Evolutionary conservation across 1,140 invertebrate species (phyloP).

Genomic region (Drosophila asahinai): DNA sequence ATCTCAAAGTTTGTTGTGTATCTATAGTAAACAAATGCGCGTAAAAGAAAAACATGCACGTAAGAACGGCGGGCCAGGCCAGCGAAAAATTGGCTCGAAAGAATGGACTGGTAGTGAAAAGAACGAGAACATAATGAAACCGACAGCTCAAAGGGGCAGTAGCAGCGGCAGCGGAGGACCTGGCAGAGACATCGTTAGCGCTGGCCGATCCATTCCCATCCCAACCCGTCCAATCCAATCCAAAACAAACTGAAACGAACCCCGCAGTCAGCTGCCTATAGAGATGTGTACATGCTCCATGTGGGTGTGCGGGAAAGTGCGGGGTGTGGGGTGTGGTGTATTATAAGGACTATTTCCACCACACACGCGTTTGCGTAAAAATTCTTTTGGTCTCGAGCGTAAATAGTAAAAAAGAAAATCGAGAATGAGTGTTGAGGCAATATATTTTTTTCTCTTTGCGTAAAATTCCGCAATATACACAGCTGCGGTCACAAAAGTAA

Average conservation of each 20-base stretch:
- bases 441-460: constrained; percentile 4
- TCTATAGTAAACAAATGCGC: constrained; percentile 78
- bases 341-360: constrained; percentile 23
- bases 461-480: neutral
- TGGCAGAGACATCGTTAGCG: constrained; percentile 53
- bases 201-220: constrained; percentile 24
- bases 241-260: constrained; percentile 36
- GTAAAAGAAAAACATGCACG: constrained; percentile 77
- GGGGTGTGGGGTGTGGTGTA: neutral
- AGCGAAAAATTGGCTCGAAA: constrained; percentile 58
- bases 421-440: constrained; percentile 37
- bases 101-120: constrained; percentile 45
- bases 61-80: constrained; percentile 52
- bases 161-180: neutral
- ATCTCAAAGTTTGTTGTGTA: constrained; percentile 69
- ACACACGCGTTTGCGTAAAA: constrained; percentile 56
- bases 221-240: constrained; percentile 29
- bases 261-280: constrained; percentile 55
- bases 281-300: constrained; percentile 62
- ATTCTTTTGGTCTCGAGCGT: constrained; percentile 51
- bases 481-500: neutral
- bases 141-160: constrained; percentile 23
- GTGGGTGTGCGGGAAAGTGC: constrained; percentile 21
- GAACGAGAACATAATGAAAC: constrained; percentile 41
- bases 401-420: constrained; percentile 46